Evolutionary conservation across 2,797 vertebrate genomes (phyloP), one percentile per base, ranked within the genome.

Genomic region (Phoeniculus purpureus): DNA sequence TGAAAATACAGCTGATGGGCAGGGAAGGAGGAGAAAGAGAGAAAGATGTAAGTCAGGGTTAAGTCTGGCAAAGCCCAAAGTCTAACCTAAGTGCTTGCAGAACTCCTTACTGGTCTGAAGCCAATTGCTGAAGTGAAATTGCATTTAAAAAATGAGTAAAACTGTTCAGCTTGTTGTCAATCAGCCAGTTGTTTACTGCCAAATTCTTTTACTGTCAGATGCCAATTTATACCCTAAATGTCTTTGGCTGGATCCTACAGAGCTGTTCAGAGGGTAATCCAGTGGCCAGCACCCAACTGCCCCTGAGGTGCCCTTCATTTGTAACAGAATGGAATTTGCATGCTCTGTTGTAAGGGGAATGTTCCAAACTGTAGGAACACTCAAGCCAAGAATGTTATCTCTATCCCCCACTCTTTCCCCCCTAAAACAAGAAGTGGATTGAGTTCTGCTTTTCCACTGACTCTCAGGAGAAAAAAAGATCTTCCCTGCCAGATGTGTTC

Each of bases 401-500:
- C 9, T 58, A 67, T 43, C 43, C 2, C 14, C 8, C 12, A 34
- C 50, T 40, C 8, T 3, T 15, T 7, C 2, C 21, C 29, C 8
- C 15, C 25, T 3, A 67, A 66, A 34, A 81, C 68, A 5, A 23
- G 23, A 23, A 37, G 58, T 26, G 34, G 26, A 72, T 32, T 25
- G 21, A 87, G 51, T 87, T 94, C 48, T 86, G 50, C 72, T 82
- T 91, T 92, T 74, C 40, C 79, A 90, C 27, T 66, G 84, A 64
- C 56, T 87, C 84, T 93, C 66, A 34, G 65, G 20, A 95, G 65
- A 68, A 89, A 55, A 71, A 58, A 93, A 81, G 59, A 62, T 73
- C 58, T 58, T 60, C 80, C 82, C 77, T 90, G 90, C 81, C 81
- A 94, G 92, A 94, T 90, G 94, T 64, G 86, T 92, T 93, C 93